Conservation (phyloP, 2,888 invertebrate genomes). For the Nomada ferruginata region DNA sequence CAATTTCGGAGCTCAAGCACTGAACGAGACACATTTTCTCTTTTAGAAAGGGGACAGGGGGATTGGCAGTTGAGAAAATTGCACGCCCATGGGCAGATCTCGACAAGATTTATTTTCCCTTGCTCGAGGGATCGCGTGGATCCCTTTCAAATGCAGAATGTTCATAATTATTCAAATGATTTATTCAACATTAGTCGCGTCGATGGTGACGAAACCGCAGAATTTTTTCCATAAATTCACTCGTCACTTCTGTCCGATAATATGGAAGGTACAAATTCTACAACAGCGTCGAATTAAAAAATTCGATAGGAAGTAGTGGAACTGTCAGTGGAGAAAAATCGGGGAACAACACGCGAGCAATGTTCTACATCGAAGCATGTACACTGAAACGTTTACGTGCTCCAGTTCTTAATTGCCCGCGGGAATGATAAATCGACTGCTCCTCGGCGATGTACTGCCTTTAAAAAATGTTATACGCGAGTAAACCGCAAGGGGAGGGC, state of each 20-base stretch:
- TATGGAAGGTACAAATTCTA: conserved; percentile 27
- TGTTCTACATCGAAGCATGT: not conserved
- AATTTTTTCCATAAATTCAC: not conserved
- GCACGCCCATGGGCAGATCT: conserved; percentile 46
- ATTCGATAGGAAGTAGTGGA: conserved; percentile 41
- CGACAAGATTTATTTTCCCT: conserved; percentile 48
- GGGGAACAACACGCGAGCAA: conserved; percentile 32
- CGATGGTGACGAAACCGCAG: not conserved
- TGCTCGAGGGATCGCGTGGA: conserved; percentile 8
- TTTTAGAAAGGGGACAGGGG: conserved; percentile 24
- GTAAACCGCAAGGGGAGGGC: not conserved
- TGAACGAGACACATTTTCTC: conserved; percentile 18
- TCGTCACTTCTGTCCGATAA: not conserved
- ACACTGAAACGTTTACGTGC: conserved; percentile 9
- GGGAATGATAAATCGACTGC: conserved; percentile 1
- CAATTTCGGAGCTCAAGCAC: conserved; percentile 24
- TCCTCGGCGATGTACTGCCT: not conserved
- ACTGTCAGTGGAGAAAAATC: conserved; percentile 52
- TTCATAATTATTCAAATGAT: not conserved
- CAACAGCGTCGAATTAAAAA: conserved; percentile 38
- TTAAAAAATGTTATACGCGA: not conserved
- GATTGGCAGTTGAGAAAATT: conserved; percentile 53
- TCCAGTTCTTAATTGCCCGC: conserved; percentile 18
- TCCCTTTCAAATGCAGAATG: not conserved
- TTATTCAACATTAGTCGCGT: not conserved